These are phyloP conservation scores for Garrulus glandarius DNA, from an alignment of 2,797 vertebrate species.

Conservation along the genomic window DNA sequence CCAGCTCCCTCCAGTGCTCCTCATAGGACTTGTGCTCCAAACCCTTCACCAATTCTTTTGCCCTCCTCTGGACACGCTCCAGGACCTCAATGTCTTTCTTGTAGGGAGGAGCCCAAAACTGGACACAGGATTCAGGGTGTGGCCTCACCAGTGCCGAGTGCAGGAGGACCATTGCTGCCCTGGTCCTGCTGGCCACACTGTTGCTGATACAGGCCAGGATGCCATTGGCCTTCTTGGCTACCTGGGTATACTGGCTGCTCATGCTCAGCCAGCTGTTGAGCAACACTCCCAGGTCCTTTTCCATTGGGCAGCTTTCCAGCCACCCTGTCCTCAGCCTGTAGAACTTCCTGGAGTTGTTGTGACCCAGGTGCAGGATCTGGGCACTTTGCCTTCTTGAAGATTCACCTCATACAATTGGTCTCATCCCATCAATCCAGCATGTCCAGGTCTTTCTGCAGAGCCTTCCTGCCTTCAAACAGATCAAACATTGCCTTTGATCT, in stretches of 20 bases:
- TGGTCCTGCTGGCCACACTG: not conserved
- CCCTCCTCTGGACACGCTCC: accelerated
- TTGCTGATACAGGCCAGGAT: not conserved
- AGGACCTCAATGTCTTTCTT: not conserved
- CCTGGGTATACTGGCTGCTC: not conserved
- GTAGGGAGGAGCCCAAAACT: not conserved
- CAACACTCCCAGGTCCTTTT: not conserved
- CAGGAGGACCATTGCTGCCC: not conserved
- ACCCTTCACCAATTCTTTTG: not conserved
- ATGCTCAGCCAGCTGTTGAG: not conserved
- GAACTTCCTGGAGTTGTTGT: not conserved
- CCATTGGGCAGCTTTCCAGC: not conserved
- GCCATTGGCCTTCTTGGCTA: not conserved
- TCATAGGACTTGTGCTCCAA: not conserved
- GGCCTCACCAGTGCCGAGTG: not conserved
- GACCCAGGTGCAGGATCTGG: not conserved
- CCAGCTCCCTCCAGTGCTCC: not conserved
- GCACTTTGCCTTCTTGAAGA: not conserved
- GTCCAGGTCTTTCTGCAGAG: not conserved
- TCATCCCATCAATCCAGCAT: not conserved
- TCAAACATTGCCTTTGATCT: not conserved
- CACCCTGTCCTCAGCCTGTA: not conserved
- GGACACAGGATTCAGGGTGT: not conserved
- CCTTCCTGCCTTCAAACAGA: not conserved
- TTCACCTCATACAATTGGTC: not conserved